These are phyloP conservation scores for Gallinago media DNA, from an alignment of 2,113 vertebrate species.

Conservation along the genomic window DNA sequence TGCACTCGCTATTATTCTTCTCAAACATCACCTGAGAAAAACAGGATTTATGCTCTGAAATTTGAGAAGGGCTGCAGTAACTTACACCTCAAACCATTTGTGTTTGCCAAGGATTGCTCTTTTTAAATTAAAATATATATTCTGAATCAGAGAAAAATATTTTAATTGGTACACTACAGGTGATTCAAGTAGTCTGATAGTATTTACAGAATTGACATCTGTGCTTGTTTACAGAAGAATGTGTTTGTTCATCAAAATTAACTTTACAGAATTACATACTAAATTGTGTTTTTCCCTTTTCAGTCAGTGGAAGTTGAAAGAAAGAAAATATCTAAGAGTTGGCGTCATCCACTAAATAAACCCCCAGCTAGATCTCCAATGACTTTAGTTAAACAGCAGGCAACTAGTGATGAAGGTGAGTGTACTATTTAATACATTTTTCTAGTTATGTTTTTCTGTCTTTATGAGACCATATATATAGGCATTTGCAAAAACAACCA, in stretches of 20 bases:
- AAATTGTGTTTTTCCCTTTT: conserved; percentile 19
- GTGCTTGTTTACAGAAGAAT: neutral
- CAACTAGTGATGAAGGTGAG: conserved; percentile 89
- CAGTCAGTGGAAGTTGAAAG: conserved; percentile 54
- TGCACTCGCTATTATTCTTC: neutral
- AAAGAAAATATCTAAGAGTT: conserved; percentile 76
- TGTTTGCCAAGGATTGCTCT: neutral
- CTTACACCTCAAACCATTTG: neutral
- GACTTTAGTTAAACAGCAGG: conserved; percentile 91
- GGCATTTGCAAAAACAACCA: neutral
- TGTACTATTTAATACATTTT: neutral
- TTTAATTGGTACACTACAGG: neutral
- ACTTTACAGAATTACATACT: neutral
- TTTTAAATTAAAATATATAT: neutral
- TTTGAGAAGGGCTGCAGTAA: neutral
- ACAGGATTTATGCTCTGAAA: neutral
- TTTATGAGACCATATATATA: neutral
- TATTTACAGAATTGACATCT: neutral
- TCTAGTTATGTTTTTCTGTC: neutral
- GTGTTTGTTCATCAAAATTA: neutral
- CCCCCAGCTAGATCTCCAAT: conserved; percentile 90
- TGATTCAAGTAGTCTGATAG: neutral
- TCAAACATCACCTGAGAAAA: neutral
- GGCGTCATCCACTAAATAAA: conserved; percentile 78
- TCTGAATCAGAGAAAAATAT: neutral